Base-by-base conservation (phyloP, 92 coral and sea anemone species). In the Epizoanthus fatuus region DNA sequence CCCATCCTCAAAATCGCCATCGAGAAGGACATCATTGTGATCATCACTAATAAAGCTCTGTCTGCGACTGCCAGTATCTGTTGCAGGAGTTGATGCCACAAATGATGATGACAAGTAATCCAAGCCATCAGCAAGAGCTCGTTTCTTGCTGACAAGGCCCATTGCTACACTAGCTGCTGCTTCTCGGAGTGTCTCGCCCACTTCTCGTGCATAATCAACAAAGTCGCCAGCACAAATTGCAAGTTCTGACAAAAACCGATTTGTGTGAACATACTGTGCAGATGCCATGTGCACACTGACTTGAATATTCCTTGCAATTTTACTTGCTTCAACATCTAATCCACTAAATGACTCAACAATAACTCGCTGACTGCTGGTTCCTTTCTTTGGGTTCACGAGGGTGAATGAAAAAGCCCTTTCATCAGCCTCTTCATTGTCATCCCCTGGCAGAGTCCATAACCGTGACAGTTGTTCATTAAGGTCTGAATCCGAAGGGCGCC, bases 121-220 rank as follows among this genome's bases (percentile, higher is more conserved):
- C 13, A 97, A 83, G 10, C 96, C 98, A 56, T 95, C 98, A 1
- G 96, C 99, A 6, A 97, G 94, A 4, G 99, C 94, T 53, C 94
- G 92, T 70, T 92, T 94, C 90, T 97, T 97, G 78, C 98, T 97
- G 14, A 97, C 99, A 79, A 97, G 95, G 32, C 98, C 98, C 93
- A 97, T 91, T 45, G 99, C 99, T 51, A 97, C 98, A 89, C 84
- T 90, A 32, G 98, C 92, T 7, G 99, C 99, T 55, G 98, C 99
- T 75, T 94, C 95, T 13, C 98, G 94, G 20, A 97, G 81, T 52
- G 94, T 95, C 51, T 97, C 98, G 9, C 98, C 99, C 59, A 97
- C 86, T 63, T 91, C 94, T 72, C 92, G 86, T 8, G 99, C 99
- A 63, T 97, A 92, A 10, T 91, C 94, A 47, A 95, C 96, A 64